Evolutionary conservation across 2,797 vertebrate genomes (phyloP).

Genomic region (Philypnodon macrostomus): DNA sequence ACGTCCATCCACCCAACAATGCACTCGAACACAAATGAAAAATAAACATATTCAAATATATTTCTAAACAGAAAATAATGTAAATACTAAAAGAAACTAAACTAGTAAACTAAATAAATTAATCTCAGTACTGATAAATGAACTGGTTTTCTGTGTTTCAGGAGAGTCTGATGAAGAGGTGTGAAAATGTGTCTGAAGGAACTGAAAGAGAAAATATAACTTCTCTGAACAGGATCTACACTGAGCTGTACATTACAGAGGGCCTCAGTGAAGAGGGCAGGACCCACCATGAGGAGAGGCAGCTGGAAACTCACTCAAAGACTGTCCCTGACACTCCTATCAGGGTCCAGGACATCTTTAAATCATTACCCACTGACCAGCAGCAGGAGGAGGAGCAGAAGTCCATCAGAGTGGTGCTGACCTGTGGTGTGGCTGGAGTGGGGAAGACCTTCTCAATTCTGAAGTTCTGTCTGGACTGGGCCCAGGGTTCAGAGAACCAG

Average conservation of each 20-base stretch:
- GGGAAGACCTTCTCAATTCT: conserved; percentile 5
- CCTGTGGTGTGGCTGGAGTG: conserved; percentile 3
- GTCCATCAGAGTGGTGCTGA: background rate
- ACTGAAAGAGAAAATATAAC: background rate
- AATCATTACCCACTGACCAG: background rate
- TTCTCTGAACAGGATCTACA: conserved; percentile 1
- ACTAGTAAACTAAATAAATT: no score
- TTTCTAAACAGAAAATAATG: no score
- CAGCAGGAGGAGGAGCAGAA: no score
- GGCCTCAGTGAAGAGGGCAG: background rate
- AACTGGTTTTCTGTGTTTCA: no score
- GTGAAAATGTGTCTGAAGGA: conserved; percentile 1
- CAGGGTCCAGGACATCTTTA: conserved; percentile 5
- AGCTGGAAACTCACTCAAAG: background rate
- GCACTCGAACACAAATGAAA: no score
- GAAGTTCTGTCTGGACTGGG: no score
- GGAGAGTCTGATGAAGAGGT: background rate
- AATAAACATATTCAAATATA: no score
- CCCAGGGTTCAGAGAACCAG: no score
- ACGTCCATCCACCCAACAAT: no score
- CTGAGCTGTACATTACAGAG: conserved; percentile 10
- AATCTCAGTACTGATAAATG: no score
- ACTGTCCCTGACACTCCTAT: background rate
- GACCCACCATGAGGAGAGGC: conserved; percentile 2
- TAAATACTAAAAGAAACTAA: no score